Evolutionary conservation across 2,797 vertebrate species (phyloP), one percentile per base, ranked within the genome.

Genomic region (Cyclopterus lumpus): DNA sequence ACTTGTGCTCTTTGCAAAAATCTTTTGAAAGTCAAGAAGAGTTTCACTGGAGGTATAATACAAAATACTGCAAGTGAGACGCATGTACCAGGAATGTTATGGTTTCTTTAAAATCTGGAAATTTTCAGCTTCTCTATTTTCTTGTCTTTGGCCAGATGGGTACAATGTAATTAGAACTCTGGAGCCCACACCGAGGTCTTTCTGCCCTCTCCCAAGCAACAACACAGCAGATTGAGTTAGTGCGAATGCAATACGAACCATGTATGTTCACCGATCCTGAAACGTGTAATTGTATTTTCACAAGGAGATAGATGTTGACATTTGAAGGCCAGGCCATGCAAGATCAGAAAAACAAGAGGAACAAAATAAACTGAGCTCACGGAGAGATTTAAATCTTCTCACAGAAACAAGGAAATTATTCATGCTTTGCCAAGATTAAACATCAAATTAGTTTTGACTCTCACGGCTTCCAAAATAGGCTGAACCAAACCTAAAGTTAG

Each of bases 311-410:
- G 60, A 55, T 77, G 73, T 60, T 66, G 32, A 65, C 64, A 48
- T 73, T 73, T 70, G 55, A 70, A 64, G 54, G 48, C 40, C 20
- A 42, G 4, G n/a, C 6, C 55, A 22, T 11, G 28, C 28, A 28
- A 44, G 48, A 28, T 54, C 54, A 70, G 30, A 28, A 40, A 60
- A 46, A 46, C 20, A 18, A 3, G 42, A 44, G 32, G 5, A 64
- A 48, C 46, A 18, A 49, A 65, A 61, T 61, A 62, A 70, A 65
- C 60, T 28, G 20, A 60, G 65, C 24, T 44, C 20, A 59, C 63
- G 70, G 69, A 53, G 58, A 77, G 73, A 67, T 73, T 10, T 20
- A 42, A 63, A 72, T 76, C 40, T 18, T 34, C 49, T 59, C 22
- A 55, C 24, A 3, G 15, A 32, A 40, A 30, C 42, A 48, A 24